These are phyloP conservation scores for Sander lucioperca DNA, from an alignment of 2,113 vertebrate species.

Conservation along the genomic window DNA sequence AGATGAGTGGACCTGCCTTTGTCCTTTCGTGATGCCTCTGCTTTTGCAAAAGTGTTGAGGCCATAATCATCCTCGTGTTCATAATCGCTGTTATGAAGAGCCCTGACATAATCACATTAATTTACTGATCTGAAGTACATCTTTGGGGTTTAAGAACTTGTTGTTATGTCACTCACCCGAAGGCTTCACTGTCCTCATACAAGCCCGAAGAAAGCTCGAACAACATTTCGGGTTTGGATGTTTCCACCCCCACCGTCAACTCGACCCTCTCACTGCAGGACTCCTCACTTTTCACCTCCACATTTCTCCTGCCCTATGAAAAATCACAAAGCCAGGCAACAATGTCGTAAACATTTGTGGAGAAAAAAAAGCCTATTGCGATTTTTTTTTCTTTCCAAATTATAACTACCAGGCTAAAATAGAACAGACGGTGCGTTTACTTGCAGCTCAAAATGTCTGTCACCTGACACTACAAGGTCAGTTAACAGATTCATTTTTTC, in stretches of 20 bases:
- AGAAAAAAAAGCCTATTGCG: not conserved
- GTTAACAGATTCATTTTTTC: not conserved
- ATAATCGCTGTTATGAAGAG: conserved; percentile 9
- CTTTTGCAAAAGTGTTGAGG: not conserved
- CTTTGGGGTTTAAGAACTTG: not conserved
- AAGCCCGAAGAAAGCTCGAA: not conserved
- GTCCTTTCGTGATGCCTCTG: conserved; percentile 10
- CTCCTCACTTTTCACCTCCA: not conserved
- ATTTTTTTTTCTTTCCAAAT: not conserved
- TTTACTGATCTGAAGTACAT: not conserved
- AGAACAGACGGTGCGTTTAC: not conserved
- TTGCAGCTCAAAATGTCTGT: not conserved
- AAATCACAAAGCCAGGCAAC: not conserved
- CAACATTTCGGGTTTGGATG: not conserved
- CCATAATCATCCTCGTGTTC: not conserved
- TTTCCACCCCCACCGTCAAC: not conserved
- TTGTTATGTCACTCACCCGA: conserved; percentile 2
- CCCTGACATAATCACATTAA: not conserved
- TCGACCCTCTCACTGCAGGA: not conserved
- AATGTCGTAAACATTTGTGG: not conserved
- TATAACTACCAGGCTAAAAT: not conserved
- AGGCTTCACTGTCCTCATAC: not conserved
- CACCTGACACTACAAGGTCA: not conserved
- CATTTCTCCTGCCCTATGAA: conserved; percentile 8
- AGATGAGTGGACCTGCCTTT: conserved; percentile 33